A percentile compares a stretch with the other conserved stretches of the same genome.
Evolutionary conservation across 2,797 vertebrate species (phyloP).

Genomic region (Sebastolobus altivelis): DNA sequence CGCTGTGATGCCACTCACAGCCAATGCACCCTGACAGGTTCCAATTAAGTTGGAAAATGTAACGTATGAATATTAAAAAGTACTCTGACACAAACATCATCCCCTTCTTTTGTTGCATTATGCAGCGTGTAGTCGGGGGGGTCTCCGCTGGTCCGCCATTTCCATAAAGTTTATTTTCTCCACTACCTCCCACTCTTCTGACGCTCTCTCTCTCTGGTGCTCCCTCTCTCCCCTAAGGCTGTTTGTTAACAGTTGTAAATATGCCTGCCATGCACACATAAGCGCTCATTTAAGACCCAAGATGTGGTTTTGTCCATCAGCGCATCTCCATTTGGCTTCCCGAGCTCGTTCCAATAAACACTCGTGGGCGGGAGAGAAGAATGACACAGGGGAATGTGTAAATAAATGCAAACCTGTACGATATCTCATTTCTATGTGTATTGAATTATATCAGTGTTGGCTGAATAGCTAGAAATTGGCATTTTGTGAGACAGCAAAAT

Average conservation of each 20-base stretch:
- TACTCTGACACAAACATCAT: conserved; percentile 80
- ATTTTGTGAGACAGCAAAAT: conserved; percentile 32
- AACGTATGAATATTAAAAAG: conserved; percentile 86
- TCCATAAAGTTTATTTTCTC: conserved; percentile 70
- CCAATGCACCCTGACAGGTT: conserved; percentile 82
- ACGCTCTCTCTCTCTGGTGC: conserved; percentile 36
- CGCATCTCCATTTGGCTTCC: conserved; percentile 52
- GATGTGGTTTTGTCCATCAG: conserved; percentile 61
- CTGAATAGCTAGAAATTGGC: conserved; percentile 34
- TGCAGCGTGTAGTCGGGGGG: conserved; percentile 67
- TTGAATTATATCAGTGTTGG: conserved; percentile 29
- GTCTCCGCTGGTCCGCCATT: conserved; percentile 68
- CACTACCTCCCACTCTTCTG: conserved; percentile 41
- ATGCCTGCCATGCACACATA: conserved; percentile 50
- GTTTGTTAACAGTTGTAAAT: conserved; percentile 76
- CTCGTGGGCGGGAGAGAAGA: conserved; percentile 22
- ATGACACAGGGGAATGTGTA: conserved; percentile 26
- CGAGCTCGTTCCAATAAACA: conserved; percentile 43
- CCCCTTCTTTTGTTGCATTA: conserved; percentile 78
- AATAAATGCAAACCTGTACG: conserved; percentile 44
- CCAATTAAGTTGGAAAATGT: conserved; percentile 91
- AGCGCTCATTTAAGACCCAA: conserved; percentile 52
- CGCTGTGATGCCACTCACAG: conserved; percentile 76
- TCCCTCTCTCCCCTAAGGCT: conserved; percentile 52
- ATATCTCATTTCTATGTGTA: conserved; percentile 47